Base-by-base conservation (phyloP, 2,113 vertebrate species). In the Formicarius rufipectus region DNA sequence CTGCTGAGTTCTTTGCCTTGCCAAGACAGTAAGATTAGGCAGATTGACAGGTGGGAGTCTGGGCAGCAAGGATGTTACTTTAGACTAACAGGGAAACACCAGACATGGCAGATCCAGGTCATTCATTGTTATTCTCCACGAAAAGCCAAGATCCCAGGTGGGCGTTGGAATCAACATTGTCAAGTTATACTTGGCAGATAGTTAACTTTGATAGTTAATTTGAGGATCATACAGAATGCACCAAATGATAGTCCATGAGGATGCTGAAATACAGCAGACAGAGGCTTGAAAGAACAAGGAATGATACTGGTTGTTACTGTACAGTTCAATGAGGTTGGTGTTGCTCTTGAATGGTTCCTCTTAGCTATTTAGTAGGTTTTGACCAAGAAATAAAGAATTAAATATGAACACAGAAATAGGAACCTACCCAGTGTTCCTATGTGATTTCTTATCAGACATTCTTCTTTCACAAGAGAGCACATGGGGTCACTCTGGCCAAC, bases 41-140 rank as follows among this genome's bases (percentile, higher is more conserved):
- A 4, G 89, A 17, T 35, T 71, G 71, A 76, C 91, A 84, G 84
- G 84, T 94, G 84, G 82, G 73, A 97, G 87, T 87, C 93, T 95
- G 76, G 68, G 63, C 17, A 75, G 31, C 68, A 84, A 55, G 40
- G 35, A 67, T 83, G 69, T 89, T 94, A 35, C 66, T 87, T 73
- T 37, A 78, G 80, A 68, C 84, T 88, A 44, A 24, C 40, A 22
- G 52, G 72, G 49, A 63, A 76, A 80, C 45, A 42, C 18, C 37
- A 87, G 89, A 74, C 24, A 15, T 12, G 27, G 39, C 42, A 79
- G 47, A 55, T 89, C 73, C 60, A 92, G 73, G 52, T 94, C 59
- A 27, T 76, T 92, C 45, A 18, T 10, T 76, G 22, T 28, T 69
- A 37, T 52, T 92, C 53, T 85, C 28, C 22, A 15, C 60, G 85